phyloP scores from a whole-genome alignment of 2,113 vertebrate genomes.

The Scomber colias region DNA sequence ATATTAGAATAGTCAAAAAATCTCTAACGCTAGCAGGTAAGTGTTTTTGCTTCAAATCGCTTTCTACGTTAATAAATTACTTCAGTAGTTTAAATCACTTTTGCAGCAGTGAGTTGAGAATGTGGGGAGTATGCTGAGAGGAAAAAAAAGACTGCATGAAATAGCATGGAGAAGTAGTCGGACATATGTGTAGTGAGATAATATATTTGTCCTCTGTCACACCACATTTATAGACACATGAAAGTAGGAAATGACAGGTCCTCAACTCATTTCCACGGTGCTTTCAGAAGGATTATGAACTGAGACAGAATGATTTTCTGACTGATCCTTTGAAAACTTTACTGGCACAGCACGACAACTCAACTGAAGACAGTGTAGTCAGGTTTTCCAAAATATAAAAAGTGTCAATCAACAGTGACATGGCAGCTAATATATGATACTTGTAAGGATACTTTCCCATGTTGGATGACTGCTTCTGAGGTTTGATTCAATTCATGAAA shows the following conservation, averaged over 20 bases:
- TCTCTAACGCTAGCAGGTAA: background rate
- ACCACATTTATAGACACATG: slow-evolving; percentile 32
- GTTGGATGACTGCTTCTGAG: background rate
- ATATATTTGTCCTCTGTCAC: slow-evolving; percentile 44
- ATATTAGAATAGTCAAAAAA: background rate
- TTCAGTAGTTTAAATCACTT: slow-evolving; percentile 18
- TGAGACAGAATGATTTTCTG: slow-evolving; percentile 45
- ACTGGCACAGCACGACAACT: slow-evolving; percentile 14
- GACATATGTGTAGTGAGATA: slow-evolving; percentile 17
- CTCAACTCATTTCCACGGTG: slow-evolving; percentile 47
- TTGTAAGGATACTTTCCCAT: background rate
- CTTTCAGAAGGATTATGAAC: slow-evolving; percentile 46
- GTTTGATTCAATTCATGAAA: slow-evolving; percentile 30
- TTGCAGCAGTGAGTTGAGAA: slow-evolving; percentile 12
- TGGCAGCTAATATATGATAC: slow-evolving; percentile 21
- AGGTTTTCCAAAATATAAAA: slow-evolving; percentile 42
- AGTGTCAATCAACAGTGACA: slow-evolving; percentile 44
- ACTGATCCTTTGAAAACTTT: slow-evolving; percentile 61
- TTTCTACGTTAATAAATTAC: slow-evolving; percentile 19
- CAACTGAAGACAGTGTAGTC: background rate
- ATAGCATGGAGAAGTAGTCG: background rate
- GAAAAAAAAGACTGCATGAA: background rate
- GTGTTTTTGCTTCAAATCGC: slow-evolving; percentile 10
- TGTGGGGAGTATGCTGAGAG: background rate
- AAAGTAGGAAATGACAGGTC: slow-evolving; percentile 40